These are phyloP conservation scores for Montipora sp. DNA, from an alignment of 64 coral and sea anemone genomes.

Conservation along the genomic window DNA sequence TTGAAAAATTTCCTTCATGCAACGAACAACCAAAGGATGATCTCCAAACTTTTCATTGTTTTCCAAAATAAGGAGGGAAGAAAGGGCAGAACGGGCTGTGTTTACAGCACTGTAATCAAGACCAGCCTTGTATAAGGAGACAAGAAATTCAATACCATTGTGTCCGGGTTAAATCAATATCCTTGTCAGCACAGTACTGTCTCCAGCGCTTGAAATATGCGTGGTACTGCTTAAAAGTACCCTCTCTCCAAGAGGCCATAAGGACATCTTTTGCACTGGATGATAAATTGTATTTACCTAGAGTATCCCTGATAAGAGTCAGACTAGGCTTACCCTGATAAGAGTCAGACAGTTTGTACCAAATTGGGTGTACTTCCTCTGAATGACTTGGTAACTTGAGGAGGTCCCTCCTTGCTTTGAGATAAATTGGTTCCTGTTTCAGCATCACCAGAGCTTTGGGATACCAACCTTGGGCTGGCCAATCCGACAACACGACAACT, in stretches of 20 bases:
- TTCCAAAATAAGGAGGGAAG: constrained; percentile 15
- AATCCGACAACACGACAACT: background rate
- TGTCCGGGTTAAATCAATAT: constrained; percentile 8
- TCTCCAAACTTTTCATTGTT: constrained; percentile 56
- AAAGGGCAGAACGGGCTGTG: constrained; percentile 41
- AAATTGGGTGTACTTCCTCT: constrained; percentile 6
- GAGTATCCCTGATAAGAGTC: constrained; percentile 33
- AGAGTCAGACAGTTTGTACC: background rate
- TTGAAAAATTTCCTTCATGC: constrained; percentile 54
- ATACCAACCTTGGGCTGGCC: constrained; percentile 38
- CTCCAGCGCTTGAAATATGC: background rate
- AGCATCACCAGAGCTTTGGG: background rate
- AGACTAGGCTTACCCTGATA: background rate
- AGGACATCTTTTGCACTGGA: background rate
- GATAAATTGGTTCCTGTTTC: background rate
- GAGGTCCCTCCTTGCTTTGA: background rate
- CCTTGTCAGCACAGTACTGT: constrained; percentile 10
- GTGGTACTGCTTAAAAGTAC: constrained; percentile 9
- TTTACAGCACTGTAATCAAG: background rate
- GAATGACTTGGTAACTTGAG: background rate
- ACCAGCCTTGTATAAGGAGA: constrained; percentile 7
- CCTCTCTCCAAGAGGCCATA: background rate
- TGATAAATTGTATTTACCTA: constrained; percentile 4
- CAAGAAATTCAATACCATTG: background rate
- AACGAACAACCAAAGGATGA: constrained; percentile 30